Evolutionary conservation across 2,113 vertebrate species (phyloP), one percentile per base, ranked within the genome.

Genomic region (Romanogobio albipinnatus): DNA sequence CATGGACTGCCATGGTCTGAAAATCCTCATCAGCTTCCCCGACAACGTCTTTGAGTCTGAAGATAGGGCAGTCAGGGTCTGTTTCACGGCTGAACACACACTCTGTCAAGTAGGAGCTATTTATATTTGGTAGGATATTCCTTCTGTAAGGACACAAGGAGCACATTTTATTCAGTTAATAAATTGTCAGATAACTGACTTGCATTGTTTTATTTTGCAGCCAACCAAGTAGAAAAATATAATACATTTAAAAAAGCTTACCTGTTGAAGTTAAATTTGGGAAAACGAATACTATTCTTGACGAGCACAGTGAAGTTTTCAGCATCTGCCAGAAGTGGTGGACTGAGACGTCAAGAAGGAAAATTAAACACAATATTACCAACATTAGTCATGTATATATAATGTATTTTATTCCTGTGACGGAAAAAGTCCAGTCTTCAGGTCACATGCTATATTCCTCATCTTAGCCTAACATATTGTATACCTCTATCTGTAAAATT

Each of bases 281-380:
- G 96, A 53, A 95, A 97, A 91, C 93, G 95, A 88, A 97, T 96
- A 89, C 92, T 96, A 92, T 97, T 97, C 93, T 97, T 97, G 73
- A 97, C 94, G 36, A 97, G 91, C 45, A 97, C 91, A 0, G 96
- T 97, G 85, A 97, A 97, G 90, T 97, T 96, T 89, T 95, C 96
- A 26, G 96, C 95, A 86, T 86, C 93, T 84, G 86, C 87, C 76
- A 97, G 90, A 81, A 97, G 92, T 0, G 96, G 93, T 59, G 96
- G 96, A 13, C 96, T 97, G 87, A 91, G 90, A 85, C 39, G 82
- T 4, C n/a, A 47, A 53, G 47, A 22, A 77, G 8, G 80, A 70
- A 26, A 17, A 62, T 2, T 45, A 47, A 43, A 45, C 5, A 33
- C 5, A 29, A 51, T 5, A 1, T 73, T 11, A 66, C 33, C 58